Conservation (phyloP, 2,888 invertebrate genomes). For the Drosophila hamatofila region DNA sequence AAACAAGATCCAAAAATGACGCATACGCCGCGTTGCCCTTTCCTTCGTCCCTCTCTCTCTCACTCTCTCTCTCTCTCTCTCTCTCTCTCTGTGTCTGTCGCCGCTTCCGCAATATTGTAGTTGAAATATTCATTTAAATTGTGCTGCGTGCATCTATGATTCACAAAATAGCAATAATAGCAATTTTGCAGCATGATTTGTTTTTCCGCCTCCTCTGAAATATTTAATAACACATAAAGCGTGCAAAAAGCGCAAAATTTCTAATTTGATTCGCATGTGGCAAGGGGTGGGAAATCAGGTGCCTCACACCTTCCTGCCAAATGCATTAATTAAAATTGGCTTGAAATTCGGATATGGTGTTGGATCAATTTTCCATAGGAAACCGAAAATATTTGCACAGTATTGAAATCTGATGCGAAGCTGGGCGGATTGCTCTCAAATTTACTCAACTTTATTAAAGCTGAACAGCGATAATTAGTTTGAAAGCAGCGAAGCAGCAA, state of each 20-base stretch:
- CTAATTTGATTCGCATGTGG: constrained; percentile 8
- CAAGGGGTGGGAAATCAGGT: not conserved
- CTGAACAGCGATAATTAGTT: not conserved
- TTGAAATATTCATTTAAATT: constrained; percentile 22
- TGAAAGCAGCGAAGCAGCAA: not conserved
- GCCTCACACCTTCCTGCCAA: constrained; percentile 5
- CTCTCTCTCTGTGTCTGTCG: too few relatives aligned
- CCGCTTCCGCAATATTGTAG: not conserved
- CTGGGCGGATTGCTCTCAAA: not conserved
- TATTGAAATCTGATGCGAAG: not conserved
- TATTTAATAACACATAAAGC: constrained; percentile 26
- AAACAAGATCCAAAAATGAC: constrained; percentile 32
- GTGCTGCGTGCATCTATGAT: constrained; percentile 2
- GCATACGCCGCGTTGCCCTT: constrained; percentile 17
- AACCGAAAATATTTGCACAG: not conserved
- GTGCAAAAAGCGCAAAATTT: constrained; percentile 24
- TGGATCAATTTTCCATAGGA: not conserved
- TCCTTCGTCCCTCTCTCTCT: too few relatives aligned
- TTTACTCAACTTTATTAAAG: not conserved
- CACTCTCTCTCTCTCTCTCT: too few relatives aligned
- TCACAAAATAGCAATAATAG: constrained; percentile 26
- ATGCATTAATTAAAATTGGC: constrained; percentile 53
- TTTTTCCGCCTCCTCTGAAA: constrained; percentile 20
- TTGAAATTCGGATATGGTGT: constrained; percentile 3
- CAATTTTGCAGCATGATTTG: constrained; percentile 28